Percentiles rank a stretch among this genome's conserved stretches.
phyloP scores from a whole-genome alignment of 1,140 invertebrate genomes.

The Drepana arcuata region DNA sequence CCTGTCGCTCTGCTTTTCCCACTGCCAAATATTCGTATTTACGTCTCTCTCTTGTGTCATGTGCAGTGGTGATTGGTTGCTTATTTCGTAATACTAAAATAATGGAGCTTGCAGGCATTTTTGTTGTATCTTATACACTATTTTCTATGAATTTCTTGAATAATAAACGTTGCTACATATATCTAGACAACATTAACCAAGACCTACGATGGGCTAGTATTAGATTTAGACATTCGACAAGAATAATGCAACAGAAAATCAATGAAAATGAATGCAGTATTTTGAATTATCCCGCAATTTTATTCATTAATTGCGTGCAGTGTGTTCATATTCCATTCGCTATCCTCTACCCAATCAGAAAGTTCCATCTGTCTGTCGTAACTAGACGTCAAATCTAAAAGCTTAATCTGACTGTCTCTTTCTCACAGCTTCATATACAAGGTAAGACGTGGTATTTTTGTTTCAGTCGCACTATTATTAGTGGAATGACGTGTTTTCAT shows the following conservation, averaged over 20 bases:
- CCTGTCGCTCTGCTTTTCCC: constrained; percentile 21
- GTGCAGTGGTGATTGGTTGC: constrained; percentile 41
- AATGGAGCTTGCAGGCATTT: no score
- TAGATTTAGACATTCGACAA: no score
- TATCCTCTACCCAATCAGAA: constrained; percentile 58
- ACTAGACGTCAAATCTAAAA: constrained; percentile 39
- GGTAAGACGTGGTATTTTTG: constrained; percentile 11
- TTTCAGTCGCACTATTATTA: constrained; percentile 16
- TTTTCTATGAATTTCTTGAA: no score
- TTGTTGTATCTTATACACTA: no score
- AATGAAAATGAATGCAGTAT: no score
- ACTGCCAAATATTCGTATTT: constrained; percentile 15
- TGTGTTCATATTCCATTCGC: constrained; percentile 63
- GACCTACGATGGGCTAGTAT: no score
- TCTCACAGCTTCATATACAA: constrained; percentile 25
- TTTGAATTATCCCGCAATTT: constrained; percentile 36
- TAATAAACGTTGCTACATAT: no score
- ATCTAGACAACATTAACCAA: no score
- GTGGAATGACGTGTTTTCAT: constrained; percentile 14
- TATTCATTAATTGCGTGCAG: constrained; percentile 23
- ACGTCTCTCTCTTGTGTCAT: constrained; percentile 39
- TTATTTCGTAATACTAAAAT: no score
- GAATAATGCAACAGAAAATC: no score
- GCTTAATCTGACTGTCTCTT: constrained; percentile 22
- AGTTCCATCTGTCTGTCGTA: constrained; percentile 75